phyloP scores from a whole-genome alignment of 2,888 invertebrate species.

The Ditylenchus weischeri region DNA sequence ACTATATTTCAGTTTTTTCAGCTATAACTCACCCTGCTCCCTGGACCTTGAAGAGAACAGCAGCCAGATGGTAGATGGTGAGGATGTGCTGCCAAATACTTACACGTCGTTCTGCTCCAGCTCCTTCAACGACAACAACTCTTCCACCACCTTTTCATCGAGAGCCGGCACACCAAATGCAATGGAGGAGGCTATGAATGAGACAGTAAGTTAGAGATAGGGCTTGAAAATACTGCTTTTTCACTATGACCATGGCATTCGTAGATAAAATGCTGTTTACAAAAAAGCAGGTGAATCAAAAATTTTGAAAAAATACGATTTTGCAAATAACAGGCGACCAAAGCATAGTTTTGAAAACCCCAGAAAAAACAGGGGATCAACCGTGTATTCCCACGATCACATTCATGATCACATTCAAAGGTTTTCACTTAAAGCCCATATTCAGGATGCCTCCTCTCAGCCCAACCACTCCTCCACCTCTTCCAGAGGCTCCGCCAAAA shows the following conservation, averaged over 20 bases:
- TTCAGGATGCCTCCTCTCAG: not conserved
- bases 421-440: too few relatives aligned
- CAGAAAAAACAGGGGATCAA: not conserved
- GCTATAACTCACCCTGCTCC: slow-evolving; percentile 14
- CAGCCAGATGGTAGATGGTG: slow-evolving; percentile 13
- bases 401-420: too few relatives aligned
- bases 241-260: too few relatives aligned
- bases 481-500: not conserved
- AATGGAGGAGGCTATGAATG: slow-evolving; percentile 10
- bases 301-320: not conserved
- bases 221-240: not conserved
- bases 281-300: too few relatives aligned
- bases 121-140: slow-evolving; percentile 30
- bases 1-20: not conserved
- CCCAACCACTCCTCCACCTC: not conserved
- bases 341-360: not conserved
- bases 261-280: too few relatives aligned
- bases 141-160: slow-evolving; percentile 36
- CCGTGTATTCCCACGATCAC: too few relatives aligned
- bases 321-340: not conserved
- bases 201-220: not conserved
- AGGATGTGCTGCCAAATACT: slow-evolving; percentile 9
- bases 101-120: slow-evolving; percentile 21
- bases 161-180: slow-evolving; percentile 29
- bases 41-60: slow-evolving; percentile 17